Conservation (phyloP, 1,140 invertebrate genomes). For the Drosophila paulistorum region DNA sequence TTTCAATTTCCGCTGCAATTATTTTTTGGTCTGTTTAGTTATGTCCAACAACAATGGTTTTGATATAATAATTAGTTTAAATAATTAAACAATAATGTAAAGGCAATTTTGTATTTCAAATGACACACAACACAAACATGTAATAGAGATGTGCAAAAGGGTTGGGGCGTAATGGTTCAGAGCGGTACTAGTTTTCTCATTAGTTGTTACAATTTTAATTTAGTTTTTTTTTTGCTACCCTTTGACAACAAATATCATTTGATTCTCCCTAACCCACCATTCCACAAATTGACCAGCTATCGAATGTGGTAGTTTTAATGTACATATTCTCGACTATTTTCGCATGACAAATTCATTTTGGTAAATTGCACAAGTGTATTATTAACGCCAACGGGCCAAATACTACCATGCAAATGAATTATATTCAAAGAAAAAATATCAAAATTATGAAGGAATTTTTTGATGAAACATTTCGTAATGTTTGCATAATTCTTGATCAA, state of each 20-base stretch:
- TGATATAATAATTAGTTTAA: constrained; percentile 52
- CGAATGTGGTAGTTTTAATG: constrained; percentile 3
- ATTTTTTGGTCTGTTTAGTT: constrained; percentile 41
- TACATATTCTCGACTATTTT: constrained; percentile 11
- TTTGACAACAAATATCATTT: too few species aligned
- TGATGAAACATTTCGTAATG: neutral
- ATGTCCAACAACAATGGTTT: constrained; percentile 19
- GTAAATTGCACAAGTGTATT: constrained; percentile 47
- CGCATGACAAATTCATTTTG: constrained; percentile 53
- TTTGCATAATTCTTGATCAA: neutral
- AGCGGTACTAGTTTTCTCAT: constrained; percentile 23
- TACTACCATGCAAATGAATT: neutral
- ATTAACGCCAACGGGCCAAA: constrained; percentile 12
- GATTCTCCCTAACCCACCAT: neutral
- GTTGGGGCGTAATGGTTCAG: neutral
- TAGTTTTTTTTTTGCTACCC: constrained; percentile 16
- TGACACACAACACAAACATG: neutral
- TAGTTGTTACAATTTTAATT: constrained; percentile 43
- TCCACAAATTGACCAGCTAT: constrained; percentile 8
- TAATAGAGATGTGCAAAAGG: neutral
- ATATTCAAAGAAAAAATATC: neutral
- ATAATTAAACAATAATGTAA: constrained; percentile 66
- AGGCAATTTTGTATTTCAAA: constrained; percentile 23
- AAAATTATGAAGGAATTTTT: too few species aligned
- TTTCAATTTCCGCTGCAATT: constrained; percentile 78